Evolutionary conservation across 2,113 vertebrate species (phyloP).

Genomic region (Spilogale gracilis): DNA sequence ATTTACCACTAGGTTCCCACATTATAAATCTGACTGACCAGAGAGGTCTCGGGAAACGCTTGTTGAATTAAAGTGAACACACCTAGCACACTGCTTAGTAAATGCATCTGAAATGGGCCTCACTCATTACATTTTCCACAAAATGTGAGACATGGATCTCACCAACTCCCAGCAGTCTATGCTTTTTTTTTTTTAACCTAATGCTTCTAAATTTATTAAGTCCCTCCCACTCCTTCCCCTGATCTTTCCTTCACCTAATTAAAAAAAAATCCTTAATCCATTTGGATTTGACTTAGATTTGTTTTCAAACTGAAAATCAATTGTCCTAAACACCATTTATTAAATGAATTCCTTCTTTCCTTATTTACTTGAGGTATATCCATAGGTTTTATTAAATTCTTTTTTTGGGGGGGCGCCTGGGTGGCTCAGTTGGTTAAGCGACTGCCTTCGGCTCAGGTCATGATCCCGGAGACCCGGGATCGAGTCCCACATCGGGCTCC

Average conservation of each 20-base stretch:
- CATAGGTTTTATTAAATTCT: not conserved
- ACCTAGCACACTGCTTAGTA: not conserved
- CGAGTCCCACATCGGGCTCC: too few species aligned
- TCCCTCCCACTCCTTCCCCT: not conserved
- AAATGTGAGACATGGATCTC: not conserved
- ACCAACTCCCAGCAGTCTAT: not conserved
- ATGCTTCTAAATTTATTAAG: not conserved
- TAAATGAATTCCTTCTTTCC: constrained; percentile 24
- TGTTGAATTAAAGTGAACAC: not conserved
- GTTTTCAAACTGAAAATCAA: constrained; percentile 29
- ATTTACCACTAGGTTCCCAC: not conserved
- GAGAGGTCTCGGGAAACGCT: constrained; percentile 23
- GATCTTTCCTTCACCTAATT: not conserved
- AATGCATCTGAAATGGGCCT: not conserved
- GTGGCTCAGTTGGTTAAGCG: too few species aligned
- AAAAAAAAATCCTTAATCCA: not conserved
- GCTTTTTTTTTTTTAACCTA: not conserved
- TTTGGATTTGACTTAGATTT: constrained; percentile 60
- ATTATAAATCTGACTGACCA: not conserved
- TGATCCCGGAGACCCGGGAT: too few species aligned
- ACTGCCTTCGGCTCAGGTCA: too few species aligned
- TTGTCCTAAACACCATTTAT: not conserved
- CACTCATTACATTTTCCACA: not conserved
- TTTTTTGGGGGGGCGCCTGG: not conserved
- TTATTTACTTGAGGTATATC: not conserved